phyloP scores from a whole-genome alignment of 2,797 vertebrate species.

The Perdix hodgsoniae region DNA sequence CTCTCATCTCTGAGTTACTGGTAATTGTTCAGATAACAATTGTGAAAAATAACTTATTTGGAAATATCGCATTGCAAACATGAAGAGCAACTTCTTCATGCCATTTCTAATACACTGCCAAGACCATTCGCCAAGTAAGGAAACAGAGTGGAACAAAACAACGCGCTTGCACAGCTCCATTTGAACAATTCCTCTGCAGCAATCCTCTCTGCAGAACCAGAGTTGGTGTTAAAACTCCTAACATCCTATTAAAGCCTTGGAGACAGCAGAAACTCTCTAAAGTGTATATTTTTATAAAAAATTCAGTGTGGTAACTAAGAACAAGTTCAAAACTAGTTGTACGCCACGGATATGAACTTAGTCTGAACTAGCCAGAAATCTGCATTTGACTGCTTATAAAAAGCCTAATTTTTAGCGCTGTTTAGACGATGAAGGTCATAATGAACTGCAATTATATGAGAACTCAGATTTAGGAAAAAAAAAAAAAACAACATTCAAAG shows the following conservation, averaged over 20 bases:
- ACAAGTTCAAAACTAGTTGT: background rate
- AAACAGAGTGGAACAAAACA: background rate
- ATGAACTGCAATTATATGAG: background rate
- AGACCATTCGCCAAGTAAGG: background rate
- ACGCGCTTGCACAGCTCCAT: background rate
- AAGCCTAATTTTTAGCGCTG: rapidly evolving
- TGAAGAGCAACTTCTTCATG: background rate
- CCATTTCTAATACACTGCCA: background rate
- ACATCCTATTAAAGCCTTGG: background rate
- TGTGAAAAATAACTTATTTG: background rate
- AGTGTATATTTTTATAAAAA: background rate
- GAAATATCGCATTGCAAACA: background rate
- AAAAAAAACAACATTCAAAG: background rate
- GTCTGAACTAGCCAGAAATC: background rate
- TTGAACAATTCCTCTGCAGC: background rate
- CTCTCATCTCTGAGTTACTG: background rate
- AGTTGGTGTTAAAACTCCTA: background rate
- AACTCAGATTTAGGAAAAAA: background rate
- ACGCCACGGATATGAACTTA: background rate
- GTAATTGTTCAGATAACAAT: background rate
- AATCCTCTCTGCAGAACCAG: background rate
- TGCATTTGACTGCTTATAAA: background rate
- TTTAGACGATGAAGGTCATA: background rate
- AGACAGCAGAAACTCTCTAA: background rate
- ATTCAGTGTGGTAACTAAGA: background rate